These are phyloP conservation scores for Mactra quadrangularis DNA, from an alignment of 1,140 invertebrate genomes.

Conservation along the genomic window DNA sequence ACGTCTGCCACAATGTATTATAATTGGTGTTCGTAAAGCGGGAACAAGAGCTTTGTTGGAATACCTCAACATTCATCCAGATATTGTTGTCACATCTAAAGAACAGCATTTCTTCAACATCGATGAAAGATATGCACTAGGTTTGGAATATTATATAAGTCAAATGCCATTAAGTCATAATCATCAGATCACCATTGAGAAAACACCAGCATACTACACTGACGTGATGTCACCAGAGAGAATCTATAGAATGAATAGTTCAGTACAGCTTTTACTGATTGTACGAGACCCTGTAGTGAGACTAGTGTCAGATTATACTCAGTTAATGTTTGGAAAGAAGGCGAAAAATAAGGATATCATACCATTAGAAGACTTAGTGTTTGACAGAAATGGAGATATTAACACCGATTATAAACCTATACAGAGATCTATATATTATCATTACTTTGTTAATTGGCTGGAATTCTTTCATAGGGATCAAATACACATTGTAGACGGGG, in stretches of 20 bases:
- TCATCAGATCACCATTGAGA: slow-evolving; percentile 84
- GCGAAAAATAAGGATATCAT: slow-evolving; percentile 63
- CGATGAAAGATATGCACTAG: slow-evolving; percentile 80
- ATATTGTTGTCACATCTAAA: slow-evolving; percentile 76
- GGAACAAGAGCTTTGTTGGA: slow-evolving; percentile 84
- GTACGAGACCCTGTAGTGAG: slow-evolving; percentile 95
- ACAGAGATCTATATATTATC: slow-evolving; percentile 92
- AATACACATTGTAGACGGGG: slow-evolving; percentile 94
- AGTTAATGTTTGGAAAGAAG: slow-evolving; percentile 80
- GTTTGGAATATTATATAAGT: slow-evolving; percentile 83
- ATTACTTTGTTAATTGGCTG: slow-evolving; percentile 93
- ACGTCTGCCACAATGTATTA: slow-evolving; percentile 79
- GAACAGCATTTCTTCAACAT: slow-evolving; percentile 84
- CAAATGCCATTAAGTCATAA: slow-evolving; percentile 78
- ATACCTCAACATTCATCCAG: slow-evolving; percentile 83
- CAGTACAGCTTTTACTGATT: slow-evolving; percentile 93
- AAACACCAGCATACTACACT: slow-evolving; percentile 85
- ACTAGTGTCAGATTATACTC: slow-evolving; percentile 96
- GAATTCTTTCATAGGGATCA: slow-evolving; percentile 90
- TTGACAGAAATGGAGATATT: slow-evolving; percentile 71
- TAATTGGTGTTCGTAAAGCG: slow-evolving; percentile 84
- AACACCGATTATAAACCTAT: slow-evolving; percentile 86
- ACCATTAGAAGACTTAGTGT: slow-evolving; percentile 76
- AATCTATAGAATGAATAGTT: slow-evolving; percentile 93
- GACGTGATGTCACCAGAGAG: slow-evolving; percentile 89